Evolutionary conservation across 2,888 invertebrate species (phyloP), one percentile per base, ranked within the genome.

Genomic region (Ophion ventricosus): DNA sequence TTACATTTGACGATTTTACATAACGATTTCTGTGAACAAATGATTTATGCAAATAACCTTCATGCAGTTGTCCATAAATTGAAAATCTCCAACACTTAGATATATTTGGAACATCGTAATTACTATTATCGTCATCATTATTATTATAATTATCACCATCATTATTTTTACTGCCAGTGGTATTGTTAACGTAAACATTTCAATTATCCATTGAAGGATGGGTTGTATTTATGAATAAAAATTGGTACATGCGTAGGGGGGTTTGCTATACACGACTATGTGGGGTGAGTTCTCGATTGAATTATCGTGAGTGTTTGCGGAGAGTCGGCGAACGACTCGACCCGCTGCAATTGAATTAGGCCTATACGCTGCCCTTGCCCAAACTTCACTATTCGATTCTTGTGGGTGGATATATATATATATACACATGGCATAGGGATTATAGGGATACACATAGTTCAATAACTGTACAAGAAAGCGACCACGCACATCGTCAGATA

Each of bases 221-320:
- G 1, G 35, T 72, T 57, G 57, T 57, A 29, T 25, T 8, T 29
- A 20, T 11, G 20, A 10, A 25, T 49, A 20, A 66, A 72, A 56
- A 75, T 80, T 81, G 72, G 69, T 64, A 82, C 59, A 74, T 66
- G 77, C 70, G 83, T 75, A 77, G 35, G 83, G 81, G 80, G 85
- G 83, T 85, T 80, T 80, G 29, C 80, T 61, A 66, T 64, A 84
- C 82, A 75, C 74, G 17, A 49, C 17, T 49, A 49, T 49, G 14
- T 82, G 82, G 86, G 84, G 84, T 67, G 83, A 88, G 83, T 57
- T 64, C 90, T 89, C 90, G 92, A 93, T 93, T 92, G 93, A 93
- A 93, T 93, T 93, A 93, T 93, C 93, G 92, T 91, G 92, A 93
- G 93, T 93, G 93, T 93, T 93, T 93, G 93, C 91, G 92, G 92